Evolutionary conservation across 2,888 invertebrate genomes (phyloP), one percentile per base, ranked within the genome.

Genomic region (Parthenolecanium corni): DNA sequence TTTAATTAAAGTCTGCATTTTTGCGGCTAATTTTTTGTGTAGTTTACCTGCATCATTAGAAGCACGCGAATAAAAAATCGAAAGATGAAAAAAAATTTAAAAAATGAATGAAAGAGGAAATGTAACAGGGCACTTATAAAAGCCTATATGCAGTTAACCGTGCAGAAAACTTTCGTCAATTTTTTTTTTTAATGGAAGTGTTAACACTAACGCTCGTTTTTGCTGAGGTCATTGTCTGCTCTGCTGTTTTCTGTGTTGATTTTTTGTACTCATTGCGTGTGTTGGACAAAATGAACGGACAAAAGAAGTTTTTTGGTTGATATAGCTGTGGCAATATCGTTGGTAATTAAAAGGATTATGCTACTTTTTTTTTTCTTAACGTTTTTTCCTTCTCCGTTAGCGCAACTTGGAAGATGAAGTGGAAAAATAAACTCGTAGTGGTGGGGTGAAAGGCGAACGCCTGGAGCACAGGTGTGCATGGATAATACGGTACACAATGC

Each of bases 401-500:
- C 18, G 18, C 49, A 18, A 49, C 49, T 18, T 21, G 20, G 18
- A 49, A 49, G 23, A 21, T 14, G 16, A 49, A 49, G 23, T n/a
- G 12, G 20, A 49, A 49, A 49, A 49, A 44, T 12, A 49, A 18
- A 49, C 14, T 49, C 4, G 5, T 6, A 4, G 49, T 20, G 23
- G 23, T 12, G 18, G 5, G 54, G 38, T 23, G n/a, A 54, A 42
- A 23, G 25, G 46, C 24, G 25, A 57, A 44, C 57, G 57, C 57
- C 57, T 25, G 57, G 25, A 57, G 57, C 57, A 57, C 57, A 57
- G 57, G 57, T 57, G 57, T 57, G 57, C 57, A 57, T 57, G 57
- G 57, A 57, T 57, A 57, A 57, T 57, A 57, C 57, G 57, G 57
- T 47, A 47, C 57, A 57, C 57, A 57, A 57, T 57, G 57, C 46